phyloP scores from a whole-genome alignment of 2,888 invertebrate species.

The Thymelicus sylvestris region DNA sequence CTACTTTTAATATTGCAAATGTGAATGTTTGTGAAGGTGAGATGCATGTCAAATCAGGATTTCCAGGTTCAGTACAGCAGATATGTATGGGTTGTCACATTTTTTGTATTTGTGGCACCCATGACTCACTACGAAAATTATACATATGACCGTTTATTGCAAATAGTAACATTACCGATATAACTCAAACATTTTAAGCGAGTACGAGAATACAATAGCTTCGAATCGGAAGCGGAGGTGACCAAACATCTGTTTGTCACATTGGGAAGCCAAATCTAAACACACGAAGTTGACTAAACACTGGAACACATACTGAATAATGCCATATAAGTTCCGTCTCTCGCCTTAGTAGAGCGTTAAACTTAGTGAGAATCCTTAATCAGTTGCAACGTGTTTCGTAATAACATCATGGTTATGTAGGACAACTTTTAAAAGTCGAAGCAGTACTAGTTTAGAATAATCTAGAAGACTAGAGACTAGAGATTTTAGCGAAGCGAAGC shows the following conservation, averaged over 20 bases:
- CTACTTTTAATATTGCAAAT: background rate
- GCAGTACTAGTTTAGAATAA: conserved; percentile 41
- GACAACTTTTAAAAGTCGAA: no score
- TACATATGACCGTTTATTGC: no score
- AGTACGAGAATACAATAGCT: conserved; percentile 62
- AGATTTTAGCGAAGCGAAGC: conserved; percentile 56
- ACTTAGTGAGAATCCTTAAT: conserved; percentile 1
- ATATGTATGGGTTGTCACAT: no score
- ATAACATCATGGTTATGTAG: conserved; percentile 16
- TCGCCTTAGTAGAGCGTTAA: conserved; percentile 44
- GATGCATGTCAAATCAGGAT: no score
- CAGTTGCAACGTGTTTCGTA: conserved; percentile 27
- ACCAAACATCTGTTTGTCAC: conserved; percentile 73
- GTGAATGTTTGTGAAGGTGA: background rate
- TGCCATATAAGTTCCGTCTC: conserved; percentile 53
- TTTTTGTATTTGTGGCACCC: no score
- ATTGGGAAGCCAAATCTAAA: conserved; percentile 53
- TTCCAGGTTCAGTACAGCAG: no score
- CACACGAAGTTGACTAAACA: conserved; percentile 51
- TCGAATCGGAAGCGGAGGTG: conserved; percentile 57
- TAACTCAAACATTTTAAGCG: conserved; percentile 59
- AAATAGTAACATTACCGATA: conserved; percentile 43
- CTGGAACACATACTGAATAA: conserved; percentile 22
- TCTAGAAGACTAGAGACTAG: conserved; percentile 52
- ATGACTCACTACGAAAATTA: no score